Evolutionary conservation across 2,888 invertebrate species (phyloP).

Genomic region (Drosophila niveifrons): DNA sequence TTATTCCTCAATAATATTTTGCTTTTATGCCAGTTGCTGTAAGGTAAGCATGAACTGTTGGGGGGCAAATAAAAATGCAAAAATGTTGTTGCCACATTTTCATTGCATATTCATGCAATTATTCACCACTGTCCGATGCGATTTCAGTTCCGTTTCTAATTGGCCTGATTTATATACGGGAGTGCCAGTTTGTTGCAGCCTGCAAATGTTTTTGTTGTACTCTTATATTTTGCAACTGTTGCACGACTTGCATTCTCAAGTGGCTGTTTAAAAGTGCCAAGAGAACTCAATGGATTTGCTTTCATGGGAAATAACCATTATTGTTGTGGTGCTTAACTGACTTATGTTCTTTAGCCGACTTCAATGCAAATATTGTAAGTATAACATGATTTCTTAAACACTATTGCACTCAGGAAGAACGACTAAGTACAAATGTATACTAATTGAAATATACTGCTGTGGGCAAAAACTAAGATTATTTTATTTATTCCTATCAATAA

Average conservation of each 20-base stretch:
- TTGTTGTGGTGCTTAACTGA: neutral
- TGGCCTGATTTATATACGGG: slow-evolving; percentile 63
- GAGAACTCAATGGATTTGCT: slow-evolving; percentile 14
- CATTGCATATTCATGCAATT: slow-evolving; percentile 73
- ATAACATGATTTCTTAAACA: too few relatives aligned
- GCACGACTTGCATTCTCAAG: slow-evolving; percentile 17
- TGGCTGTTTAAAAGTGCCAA: slow-evolving; percentile 22
- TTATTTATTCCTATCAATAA: too few relatives aligned
- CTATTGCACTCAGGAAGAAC: too few relatives aligned
- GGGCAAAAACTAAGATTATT: too few relatives aligned
- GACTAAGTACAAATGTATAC: too few relatives aligned
- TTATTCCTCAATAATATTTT: slow-evolving; percentile 74
- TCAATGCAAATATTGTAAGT: neutral
- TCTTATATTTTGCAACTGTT: slow-evolving; percentile 41
- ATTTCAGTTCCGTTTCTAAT: slow-evolving; percentile 57
- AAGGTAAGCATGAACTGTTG: slow-evolving; percentile 12
- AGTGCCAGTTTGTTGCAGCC: slow-evolving; percentile 8
- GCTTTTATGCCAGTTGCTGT: slow-evolving; percentile 43
- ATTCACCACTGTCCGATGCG: slow-evolving; percentile 43
- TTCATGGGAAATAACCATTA: slow-evolving; percentile 3
- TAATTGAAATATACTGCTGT: too few relatives aligned
- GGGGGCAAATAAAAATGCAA: slow-evolving; percentile 17
- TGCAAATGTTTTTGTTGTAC: slow-evolving; percentile 6
- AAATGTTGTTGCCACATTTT: slow-evolving; percentile 52
- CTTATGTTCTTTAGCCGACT: neutral